Conservation (phyloP, 2,888 invertebrate genomes). For the Gerris lacustris region DNA sequence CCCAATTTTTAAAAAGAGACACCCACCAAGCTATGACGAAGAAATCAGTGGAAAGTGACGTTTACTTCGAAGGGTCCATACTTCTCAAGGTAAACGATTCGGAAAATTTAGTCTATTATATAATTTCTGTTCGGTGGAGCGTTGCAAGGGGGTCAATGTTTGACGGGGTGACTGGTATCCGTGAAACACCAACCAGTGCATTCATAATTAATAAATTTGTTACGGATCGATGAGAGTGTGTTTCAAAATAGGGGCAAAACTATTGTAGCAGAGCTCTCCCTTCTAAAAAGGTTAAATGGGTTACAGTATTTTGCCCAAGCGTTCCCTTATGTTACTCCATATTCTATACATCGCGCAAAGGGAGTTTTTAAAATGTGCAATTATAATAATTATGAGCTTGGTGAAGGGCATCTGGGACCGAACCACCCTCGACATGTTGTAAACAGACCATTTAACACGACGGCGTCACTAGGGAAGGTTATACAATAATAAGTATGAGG, state of each 20-base stretch:
- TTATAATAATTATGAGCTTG: slow-evolving; percentile 5
- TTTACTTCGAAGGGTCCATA: background rate
- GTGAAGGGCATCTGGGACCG: slow-evolving; percentile 3
- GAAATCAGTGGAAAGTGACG: background rate
- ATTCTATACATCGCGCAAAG: background rate
- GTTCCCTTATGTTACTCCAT: background rate
- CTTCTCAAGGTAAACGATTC: background rate
- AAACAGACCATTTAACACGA: slow-evolving; percentile 5
- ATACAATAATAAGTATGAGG: slow-evolving; percentile 5
- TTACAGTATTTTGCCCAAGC: background rate
- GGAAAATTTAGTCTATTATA: background rate
- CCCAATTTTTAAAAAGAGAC: background rate
- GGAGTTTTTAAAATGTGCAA: background rate
- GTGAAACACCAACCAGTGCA: background rate
- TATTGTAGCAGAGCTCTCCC: background rate
- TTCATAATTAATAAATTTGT: slow-evolving; percentile 5
- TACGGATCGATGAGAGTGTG: background rate
- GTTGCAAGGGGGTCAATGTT: background rate
- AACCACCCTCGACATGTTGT: background rate
- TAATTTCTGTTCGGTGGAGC: background rate
- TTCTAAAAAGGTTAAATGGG: background rate
- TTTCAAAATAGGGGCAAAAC: background rate
- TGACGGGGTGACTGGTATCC: too few relatives aligned
- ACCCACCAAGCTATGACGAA: background rate
- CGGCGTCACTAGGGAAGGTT: slow-evolving; percentile 1